These are phyloP conservation scores for Nemotelus nigrinus DNA, from an alignment of 2,888 invertebrate species.

Conservation along the genomic window DNA sequence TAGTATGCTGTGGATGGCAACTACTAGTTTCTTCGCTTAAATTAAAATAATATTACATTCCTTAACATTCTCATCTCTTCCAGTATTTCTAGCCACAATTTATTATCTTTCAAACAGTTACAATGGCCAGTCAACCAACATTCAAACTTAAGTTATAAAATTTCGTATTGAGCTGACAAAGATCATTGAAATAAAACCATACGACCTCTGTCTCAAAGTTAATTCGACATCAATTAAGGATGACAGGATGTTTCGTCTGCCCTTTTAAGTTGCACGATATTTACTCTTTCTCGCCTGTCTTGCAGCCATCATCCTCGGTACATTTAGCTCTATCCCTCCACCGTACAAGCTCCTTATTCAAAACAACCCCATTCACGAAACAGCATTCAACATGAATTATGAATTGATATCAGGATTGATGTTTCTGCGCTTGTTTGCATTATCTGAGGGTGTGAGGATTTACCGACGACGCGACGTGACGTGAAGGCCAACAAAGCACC, in stretches of 20 bases:
- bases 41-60: too few species aligned
- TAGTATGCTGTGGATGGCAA: too few species aligned
- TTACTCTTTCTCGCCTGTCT: slow-evolving; percentile 24
- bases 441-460: slow-evolving; percentile 21
- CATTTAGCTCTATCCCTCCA: background rate
- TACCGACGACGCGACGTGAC: background rate
- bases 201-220: slow-evolving; percentile 55
- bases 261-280: slow-evolving; percentile 21
- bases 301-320: background rate
- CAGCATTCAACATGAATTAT: slow-evolving; percentile 62
- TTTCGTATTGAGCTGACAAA: slow-evolving; percentile 38
- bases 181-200: slow-evolving; percentile 36
- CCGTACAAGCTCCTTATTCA: background rate
- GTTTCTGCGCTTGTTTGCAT: slow-evolving; percentile 42
- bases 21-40: too few species aligned
- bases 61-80: too few species aligned
- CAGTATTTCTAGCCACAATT: too few species aligned
- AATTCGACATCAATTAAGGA: slow-evolving; percentile 66
- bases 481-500: background rate
- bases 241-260: slow-evolving; percentile 56
- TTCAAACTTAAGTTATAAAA: slow-evolving; percentile 27
- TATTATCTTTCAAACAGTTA: background rate
- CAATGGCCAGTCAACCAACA: slow-evolving; percentile 8
- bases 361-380: slow-evolving; percentile 3
- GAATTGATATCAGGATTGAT: slow-evolving; percentile 65